phyloP scores from a whole-genome alignment of 2,113 vertebrate species.

The Ramphastos sulfuratus region DNA sequence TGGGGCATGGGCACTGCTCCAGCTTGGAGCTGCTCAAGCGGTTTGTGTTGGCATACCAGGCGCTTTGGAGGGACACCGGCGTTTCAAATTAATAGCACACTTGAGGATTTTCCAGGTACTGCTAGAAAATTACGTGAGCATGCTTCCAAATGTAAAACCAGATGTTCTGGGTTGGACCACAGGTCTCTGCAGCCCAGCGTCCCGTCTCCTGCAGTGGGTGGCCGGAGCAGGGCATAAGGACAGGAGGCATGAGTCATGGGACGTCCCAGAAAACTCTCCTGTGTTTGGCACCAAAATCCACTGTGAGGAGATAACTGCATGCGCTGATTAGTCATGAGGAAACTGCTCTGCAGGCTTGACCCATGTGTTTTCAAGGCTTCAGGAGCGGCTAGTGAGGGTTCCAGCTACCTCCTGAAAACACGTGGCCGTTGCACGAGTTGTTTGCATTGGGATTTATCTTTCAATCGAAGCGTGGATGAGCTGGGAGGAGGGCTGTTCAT shows the following conservation, averaged over 20 bases:
- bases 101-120: constrained; percentile 59
- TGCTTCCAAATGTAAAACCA: constrained; percentile 15
- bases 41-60: constrained; percentile 14
- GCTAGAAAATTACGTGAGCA: constrained; percentile 31
- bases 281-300: neutral
- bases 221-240: neutral
- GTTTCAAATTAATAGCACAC: constrained; percentile 47
- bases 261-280: neutral
- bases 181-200: neutral
- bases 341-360: neutral
- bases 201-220: neutral
- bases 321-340: neutral
- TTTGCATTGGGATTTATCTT: neutral
- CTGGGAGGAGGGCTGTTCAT: neutral
- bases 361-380: rapidly evolving
- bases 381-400: neutral
- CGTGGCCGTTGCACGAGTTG: neutral
- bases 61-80: constrained; percentile 35
- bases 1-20: neutral
- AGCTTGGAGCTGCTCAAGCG: constrained; percentile 1
- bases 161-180: constrained; percentile 8
- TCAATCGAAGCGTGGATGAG: neutral
- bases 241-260: neutral
- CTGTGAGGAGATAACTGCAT: neutral
- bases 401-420: neutral